Base-by-base conservation (phyloP, 2,888 invertebrate species). In the Melikaiella ostensackeni region DNA sequence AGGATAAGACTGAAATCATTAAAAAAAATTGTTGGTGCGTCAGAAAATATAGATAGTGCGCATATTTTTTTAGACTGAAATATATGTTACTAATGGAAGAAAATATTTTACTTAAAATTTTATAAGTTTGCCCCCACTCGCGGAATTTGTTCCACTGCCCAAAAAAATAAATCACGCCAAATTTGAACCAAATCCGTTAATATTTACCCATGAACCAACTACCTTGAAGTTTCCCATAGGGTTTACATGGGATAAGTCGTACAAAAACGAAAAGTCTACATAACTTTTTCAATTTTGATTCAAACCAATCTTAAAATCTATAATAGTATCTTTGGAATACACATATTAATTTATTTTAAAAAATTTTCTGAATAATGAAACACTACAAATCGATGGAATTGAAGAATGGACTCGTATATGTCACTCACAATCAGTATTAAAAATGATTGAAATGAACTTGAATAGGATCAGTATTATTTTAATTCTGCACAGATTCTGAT, bases 401-500 rank as follows among this genome's bases (percentile, higher is more conserved):
- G 50, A 70, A 46, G 46, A 70, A 30, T 50, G 35, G 11, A 38
- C 30, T 30, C 2, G 1, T 30, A n/a, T 46, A 24, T 46, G 46
- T 50, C 50, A 70, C 27, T 50, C n/a, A 8, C 42, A 42, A 4
- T 42, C 42, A 42, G 3, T 55, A 21, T 50, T 70, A 50, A 70
- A 30, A 70, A 70, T 13, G 7, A 55, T 70, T 46, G 30, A 70
- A 70, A 70, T 70, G 50, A 70, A 70, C 70, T 70, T 50, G 50
- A 70, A 33, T 33, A 21, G 19, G 7, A 30, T n/a, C 46, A 46
- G 33, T 46, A 50, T 50, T 50, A 42, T 30, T n/a, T 70, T 50
- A 24, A 8, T 70, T 30, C 70, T n/a, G 19, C n/a, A 50, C 33
- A 9, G n/a, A 70, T 27, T 59, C 11, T 59, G 59, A 59, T 57